These are phyloP conservation scores for Poicephalus gulielmi DNA, from an alignment of 2,113 vertebrate species.

Conservation along the genomic window DNA sequence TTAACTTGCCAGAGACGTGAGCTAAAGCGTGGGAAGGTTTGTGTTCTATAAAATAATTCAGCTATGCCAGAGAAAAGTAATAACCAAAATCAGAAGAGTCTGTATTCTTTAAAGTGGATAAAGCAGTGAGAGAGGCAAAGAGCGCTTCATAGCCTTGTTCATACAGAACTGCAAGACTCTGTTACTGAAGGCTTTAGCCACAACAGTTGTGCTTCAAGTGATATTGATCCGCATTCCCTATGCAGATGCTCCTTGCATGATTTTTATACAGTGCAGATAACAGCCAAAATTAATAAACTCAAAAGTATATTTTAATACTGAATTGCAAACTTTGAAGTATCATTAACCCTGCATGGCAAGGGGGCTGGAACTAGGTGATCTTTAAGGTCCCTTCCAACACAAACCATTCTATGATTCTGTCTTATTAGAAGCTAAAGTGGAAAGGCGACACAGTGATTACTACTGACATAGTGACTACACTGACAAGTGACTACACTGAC, in stretches of 20 bases:
- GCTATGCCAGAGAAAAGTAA: background rate
- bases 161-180: background rate
- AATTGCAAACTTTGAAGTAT: background rate
- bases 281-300: background rate
- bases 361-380: background rate
- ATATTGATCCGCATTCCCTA: background rate
- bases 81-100: background rate
- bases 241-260: background rate
- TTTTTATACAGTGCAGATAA: background rate
- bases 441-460: background rate
- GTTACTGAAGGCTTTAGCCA: background rate
- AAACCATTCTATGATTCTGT: background rate
- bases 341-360: background rate
- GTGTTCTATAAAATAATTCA: background rate
- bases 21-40: constrained; percentile 26
- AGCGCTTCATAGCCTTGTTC: background rate
- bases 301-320: background rate
- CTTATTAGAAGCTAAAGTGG: background rate
- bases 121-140: background rate
- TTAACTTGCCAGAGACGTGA: background rate
- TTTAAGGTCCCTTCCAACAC: background rate
- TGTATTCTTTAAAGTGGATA: background rate
- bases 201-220: background rate
- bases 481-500: no score
- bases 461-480: no score